Evolutionary conservation across 2,888 invertebrate genomes (phyloP).

Genomic region (Cryptus viduatorius): DNA sequence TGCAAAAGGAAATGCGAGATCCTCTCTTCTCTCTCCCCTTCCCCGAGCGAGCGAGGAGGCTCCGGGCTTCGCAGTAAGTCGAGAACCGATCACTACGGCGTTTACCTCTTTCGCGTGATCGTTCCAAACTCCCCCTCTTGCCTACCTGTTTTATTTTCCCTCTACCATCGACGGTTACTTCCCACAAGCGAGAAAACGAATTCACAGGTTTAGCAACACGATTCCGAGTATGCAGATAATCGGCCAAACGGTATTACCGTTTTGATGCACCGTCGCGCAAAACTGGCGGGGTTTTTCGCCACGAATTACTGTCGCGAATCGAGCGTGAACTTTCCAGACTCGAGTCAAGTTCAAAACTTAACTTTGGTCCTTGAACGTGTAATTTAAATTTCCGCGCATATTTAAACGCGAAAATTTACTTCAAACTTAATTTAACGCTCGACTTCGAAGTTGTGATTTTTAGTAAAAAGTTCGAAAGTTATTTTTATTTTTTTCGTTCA

Average conservation of each 20-base stretch:
- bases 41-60: conserved; percentile 35
- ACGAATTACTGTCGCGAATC: background rate
- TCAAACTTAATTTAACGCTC: no score
- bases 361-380: no score
- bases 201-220: conserved; percentile 64
- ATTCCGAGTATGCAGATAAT: conserved; percentile 58
- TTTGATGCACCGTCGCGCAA: conserved; percentile 20
- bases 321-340: background rate
- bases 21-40: conserved; percentile 25
- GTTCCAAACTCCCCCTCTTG: conserved; percentile 41
- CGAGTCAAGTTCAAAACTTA: no score
- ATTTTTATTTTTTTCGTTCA: background rate
- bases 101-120: conserved; percentile 70
- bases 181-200: conserved; percentile 64
- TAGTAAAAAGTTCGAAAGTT: background rate
- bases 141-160: conserved; percentile 14
- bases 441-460: background rate
- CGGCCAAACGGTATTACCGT: conserved; percentile 41
- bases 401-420: background rate
- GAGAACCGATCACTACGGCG: conserved; percentile 66
- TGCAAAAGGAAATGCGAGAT: conserved; percentile 60
- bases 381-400: background rate
- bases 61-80: conserved; percentile 63
- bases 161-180: conserved; percentile 50
- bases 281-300: background rate